phyloP scores from a whole-genome alignment of 1,140 invertebrate species.

The Drosophila ironensis region DNA sequence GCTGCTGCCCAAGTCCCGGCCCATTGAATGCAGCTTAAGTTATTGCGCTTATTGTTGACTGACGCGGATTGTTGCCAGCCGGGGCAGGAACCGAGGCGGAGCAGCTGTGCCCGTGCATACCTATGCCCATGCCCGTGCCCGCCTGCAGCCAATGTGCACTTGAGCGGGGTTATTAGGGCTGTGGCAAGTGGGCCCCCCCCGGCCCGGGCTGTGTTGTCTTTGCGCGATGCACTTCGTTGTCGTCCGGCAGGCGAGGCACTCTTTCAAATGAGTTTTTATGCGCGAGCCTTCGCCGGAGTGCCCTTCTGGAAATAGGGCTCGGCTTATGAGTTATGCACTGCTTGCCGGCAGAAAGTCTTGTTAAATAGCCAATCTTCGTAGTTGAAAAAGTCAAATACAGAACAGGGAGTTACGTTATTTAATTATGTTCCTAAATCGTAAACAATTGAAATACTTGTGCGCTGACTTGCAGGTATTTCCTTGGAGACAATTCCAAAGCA shows the following conservation, averaged over 20 bases:
- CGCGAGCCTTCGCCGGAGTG: constrained; percentile 51
- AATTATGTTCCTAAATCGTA: too few relatives aligned
- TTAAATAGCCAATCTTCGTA: too few relatives aligned
- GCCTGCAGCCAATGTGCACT: constrained; percentile 61
- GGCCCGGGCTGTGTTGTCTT: constrained; percentile 51
- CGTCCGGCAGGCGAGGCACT: constrained; percentile 58
- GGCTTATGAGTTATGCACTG: constrained; percentile 15
- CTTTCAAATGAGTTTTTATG: constrained; percentile 79
- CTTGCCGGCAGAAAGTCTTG: not conserved
- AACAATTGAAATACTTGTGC: too few relatives aligned
- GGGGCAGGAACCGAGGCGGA: constrained; percentile 22
- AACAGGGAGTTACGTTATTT: too few relatives aligned
- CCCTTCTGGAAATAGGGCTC: constrained; percentile 19
- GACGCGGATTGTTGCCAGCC: constrained; percentile 58
- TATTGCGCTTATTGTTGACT: constrained; percentile 79
- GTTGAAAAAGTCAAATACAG: too few relatives aligned
- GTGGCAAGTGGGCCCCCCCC: not conserved
- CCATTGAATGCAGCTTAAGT: constrained; percentile 74
- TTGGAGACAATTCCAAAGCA: not conserved
- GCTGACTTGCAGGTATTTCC: too few relatives aligned
- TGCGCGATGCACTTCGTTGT: constrained; percentile 45
- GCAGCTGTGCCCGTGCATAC: constrained; percentile 66
- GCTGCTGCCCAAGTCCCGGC: constrained; percentile 16
- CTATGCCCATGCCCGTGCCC: not conserved
- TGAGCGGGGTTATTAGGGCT: constrained; percentile 34